Evolutionary conservation across 2,888 invertebrate genomes (phyloP).

Genomic region (Thymelicus acteon): DNA sequence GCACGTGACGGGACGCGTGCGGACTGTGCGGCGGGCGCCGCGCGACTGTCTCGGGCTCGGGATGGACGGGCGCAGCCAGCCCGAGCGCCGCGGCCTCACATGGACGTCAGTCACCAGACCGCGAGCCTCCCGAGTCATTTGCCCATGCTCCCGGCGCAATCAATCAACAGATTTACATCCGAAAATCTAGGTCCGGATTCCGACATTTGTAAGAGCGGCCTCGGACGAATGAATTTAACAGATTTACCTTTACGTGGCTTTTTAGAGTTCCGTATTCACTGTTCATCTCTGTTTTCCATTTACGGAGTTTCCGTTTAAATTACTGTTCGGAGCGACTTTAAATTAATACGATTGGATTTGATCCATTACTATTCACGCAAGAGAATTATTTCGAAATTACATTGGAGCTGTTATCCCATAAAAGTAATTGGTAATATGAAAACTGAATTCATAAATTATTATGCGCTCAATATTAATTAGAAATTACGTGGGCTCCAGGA

Average conservation of each 20-base stretch:
- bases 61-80: too few species aligned
- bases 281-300: too few species aligned
- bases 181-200: constrained; percentile 13
- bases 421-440: too few species aligned
- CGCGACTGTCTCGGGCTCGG: constrained; percentile 58
- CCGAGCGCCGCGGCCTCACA: constrained; percentile 17
- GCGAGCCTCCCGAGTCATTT: constrained; percentile 27
- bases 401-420: too few species aligned
- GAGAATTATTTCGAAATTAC: too few species aligned
- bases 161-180: constrained; percentile 31
- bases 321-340: too few species aligned
- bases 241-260: constrained; percentile 5
- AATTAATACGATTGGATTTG: too few species aligned
- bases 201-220: not conserved
- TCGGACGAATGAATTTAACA: not conserved
- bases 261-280: not conserved
- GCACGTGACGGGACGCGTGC: constrained; percentile 41
- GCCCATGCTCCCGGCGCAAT: constrained; percentile 22
- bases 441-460: too few species aligned
- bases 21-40: constrained; percentile 60
- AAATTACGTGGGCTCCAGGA: too few species aligned
- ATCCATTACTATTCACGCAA: too few species aligned
- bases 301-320: too few species aligned
- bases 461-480: too few species aligned
- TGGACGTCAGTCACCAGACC: constrained; percentile 34